Evolutionary conservation across 2,113 vertebrate species (phyloP).

Genomic region (Oryzias curvinotus): DNA sequence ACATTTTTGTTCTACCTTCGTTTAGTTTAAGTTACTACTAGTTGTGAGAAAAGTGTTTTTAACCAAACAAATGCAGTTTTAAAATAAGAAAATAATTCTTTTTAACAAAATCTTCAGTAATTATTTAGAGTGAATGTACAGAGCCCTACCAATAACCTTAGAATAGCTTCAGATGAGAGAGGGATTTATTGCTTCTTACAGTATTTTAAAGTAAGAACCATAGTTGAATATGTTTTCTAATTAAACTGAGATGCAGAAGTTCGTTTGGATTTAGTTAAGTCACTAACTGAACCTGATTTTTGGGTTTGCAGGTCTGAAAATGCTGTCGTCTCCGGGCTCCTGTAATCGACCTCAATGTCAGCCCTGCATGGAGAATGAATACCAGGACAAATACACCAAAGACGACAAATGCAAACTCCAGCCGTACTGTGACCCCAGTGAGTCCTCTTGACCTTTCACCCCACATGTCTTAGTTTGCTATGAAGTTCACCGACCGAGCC

Average conservation of each 20-base stretch:
- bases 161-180: too few species aligned
- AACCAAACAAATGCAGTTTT: too few species aligned
- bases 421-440: conserved; percentile 71
- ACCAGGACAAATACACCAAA: conserved; percentile 36
- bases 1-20: too few species aligned
- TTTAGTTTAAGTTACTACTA: too few species aligned
- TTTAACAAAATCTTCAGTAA: too few species aligned
- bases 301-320: conserved; percentile 46
- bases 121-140: too few species aligned
- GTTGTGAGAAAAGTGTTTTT: too few species aligned
- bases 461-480: background rate
- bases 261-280: too few species aligned
- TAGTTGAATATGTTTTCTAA: background rate
- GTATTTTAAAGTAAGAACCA: background rate
- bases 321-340: rapidly evolving
- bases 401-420: conserved; percentile 32
- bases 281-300: background rate
- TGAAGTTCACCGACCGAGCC: background rate
- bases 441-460: conserved; percentile 17
- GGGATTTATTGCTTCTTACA: background rate
- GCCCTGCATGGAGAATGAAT: conserved; percentile 36
- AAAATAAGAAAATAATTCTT: too few species aligned
- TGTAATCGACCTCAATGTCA: conserved; percentile 50
- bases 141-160: too few species aligned
- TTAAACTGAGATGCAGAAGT: background rate